Evolutionary conservation across 1,140 invertebrate genomes (phyloP).

Genomic region (Drosophila yakuba): DNA sequence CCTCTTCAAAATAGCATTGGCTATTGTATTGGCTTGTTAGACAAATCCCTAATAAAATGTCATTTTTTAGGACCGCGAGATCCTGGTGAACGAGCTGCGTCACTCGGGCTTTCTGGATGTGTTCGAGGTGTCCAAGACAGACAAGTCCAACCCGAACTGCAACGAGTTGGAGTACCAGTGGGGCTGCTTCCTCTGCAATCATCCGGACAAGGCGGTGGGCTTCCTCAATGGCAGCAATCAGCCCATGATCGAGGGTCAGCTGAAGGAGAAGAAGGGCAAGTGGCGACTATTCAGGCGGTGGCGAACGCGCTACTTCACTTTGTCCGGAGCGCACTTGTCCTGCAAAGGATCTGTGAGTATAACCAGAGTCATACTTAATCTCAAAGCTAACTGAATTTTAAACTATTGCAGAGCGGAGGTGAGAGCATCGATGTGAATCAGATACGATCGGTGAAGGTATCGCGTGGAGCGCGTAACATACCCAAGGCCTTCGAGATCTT

Average conservation of each 20-base stretch:
- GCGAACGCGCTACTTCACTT: conserved; percentile 96
- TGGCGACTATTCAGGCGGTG: conserved; percentile 96
- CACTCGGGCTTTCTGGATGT: conserved; percentile 95
- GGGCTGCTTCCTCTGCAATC: conserved; percentile 89
- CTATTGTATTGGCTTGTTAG: not conserved
- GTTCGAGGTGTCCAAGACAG: conserved; percentile 89
- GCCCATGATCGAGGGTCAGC: conserved; percentile 94
- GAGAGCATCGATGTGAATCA: conserved; percentile 94
- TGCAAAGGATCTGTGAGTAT: conserved; percentile 93
- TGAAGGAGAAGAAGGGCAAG: conserved; percentile 97
- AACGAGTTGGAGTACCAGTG: conserved; percentile 85
- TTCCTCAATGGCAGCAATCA: conserved; percentile 90
- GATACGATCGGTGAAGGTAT: conserved; percentile 96
- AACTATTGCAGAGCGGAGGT: conserved; percentile 87
- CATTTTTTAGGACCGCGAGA: conserved; percentile 90
- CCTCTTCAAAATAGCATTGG: not conserved
- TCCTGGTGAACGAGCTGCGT: conserved; percentile 93
- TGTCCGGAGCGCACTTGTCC: conserved; percentile 95
- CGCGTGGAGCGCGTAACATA: conserved; percentile 93
- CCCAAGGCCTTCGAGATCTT: conserved; percentile 98
- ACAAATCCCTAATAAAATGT: not conserved
- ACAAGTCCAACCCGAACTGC: conserved; percentile 82
- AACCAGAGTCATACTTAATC: not conserved
- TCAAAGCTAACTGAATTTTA: not conserved
- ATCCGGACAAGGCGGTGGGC: conserved; percentile 93